Conservation (phyloP, 2,888 invertebrate species). For the Lamellibrachia columna region DNA sequence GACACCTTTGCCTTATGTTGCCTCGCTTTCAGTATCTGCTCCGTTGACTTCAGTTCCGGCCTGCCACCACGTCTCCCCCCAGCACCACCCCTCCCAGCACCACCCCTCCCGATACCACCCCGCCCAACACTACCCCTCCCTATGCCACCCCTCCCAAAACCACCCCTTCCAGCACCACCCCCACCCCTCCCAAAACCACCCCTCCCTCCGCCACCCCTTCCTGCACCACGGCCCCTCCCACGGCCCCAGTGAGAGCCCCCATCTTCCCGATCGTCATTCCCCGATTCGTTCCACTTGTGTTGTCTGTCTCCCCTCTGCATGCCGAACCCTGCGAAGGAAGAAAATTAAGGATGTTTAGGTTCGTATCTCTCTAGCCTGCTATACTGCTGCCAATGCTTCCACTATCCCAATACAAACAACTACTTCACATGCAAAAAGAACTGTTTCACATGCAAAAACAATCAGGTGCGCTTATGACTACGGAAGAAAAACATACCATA, state of each 20-base stretch:
- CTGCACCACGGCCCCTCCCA: background rate
- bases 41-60: conserved; percentile 72
- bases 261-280: background rate
- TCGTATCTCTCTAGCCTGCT: conserved; percentile 18
- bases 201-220: background rate
- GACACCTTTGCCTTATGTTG: conserved; percentile 54
- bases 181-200: background rate
- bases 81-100: conserved; percentile 27
- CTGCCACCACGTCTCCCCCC: conserved; percentile 30
- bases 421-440: too few species aligned
- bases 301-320: conserved; percentile 26
- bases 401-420: background rate
- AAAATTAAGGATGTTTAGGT: too few species aligned
- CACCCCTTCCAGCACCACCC: background rate
- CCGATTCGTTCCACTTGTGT: background rate
- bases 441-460: too few species aligned
- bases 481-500: too few species aligned
- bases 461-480: too few species aligned
- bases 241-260: conserved; percentile 3
- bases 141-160: background rate
- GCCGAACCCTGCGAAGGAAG: conserved; percentile 23
- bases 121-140: conserved; percentile 44
- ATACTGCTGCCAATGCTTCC: conserved; percentile 2
- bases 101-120: conserved; percentile 39
- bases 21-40: conserved; percentile 69